Evolutionary conservation across 2,888 invertebrate genomes (phyloP).

Genomic region (Eudasyphora cyanicolor): DNA sequence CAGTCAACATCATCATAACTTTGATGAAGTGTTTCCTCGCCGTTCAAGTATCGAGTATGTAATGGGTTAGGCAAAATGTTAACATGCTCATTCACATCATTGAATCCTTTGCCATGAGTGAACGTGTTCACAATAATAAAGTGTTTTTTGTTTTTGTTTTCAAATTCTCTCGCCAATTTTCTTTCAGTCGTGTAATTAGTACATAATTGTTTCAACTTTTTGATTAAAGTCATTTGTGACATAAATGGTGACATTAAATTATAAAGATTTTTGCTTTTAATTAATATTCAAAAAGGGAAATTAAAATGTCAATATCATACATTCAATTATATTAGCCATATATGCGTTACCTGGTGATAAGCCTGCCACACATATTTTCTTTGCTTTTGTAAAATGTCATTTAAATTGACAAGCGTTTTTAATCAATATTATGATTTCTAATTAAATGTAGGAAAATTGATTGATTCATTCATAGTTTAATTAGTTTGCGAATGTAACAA

Average conservation of each 20-base stretch:
- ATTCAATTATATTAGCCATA: background rate
- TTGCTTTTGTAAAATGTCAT: too few species aligned
- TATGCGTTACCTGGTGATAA: too few species aligned
- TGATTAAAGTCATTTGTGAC: background rate
- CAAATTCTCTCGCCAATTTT: background rate
- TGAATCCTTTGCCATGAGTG: background rate
- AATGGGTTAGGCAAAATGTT: background rate
- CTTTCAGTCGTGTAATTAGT: background rate
- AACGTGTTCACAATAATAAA: background rate
- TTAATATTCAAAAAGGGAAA: background rate
- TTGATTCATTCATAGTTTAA: too few species aligned
- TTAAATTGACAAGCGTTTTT: too few species aligned
- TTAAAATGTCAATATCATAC: background rate
- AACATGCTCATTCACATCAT: background rate
- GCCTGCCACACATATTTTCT: background rate
- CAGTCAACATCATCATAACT: too few species aligned
- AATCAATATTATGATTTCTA: too few species aligned
- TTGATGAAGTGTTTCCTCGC: background rate
- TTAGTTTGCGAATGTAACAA: too few species aligned
- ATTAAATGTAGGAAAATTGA: too few species aligned
- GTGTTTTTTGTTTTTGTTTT: background rate
- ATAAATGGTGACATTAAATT: too few species aligned
- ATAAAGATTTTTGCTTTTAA: background rate
- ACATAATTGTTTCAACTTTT: background rate
- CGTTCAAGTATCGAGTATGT: too few species aligned